A percentile compares a stretch with the other conserved stretches of the same genome.
These are phyloP conservation scores for Alcedo atthis DNA, from an alignment of 2,797 vertebrate species.

Conservation along the genomic window DNA sequence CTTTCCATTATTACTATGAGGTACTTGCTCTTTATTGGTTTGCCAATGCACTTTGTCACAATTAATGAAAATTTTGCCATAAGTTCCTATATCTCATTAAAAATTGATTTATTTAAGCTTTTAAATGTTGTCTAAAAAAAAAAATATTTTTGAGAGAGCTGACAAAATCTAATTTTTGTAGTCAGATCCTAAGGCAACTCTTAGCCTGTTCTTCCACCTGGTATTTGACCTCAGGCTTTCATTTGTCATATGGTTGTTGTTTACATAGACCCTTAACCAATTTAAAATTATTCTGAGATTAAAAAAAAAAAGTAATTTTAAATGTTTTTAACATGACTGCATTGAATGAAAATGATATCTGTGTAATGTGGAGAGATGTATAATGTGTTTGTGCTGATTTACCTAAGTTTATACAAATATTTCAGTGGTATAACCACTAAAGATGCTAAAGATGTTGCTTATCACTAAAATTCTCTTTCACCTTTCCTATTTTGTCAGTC, in stretches of 20 bases:
- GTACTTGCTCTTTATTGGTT: conserved; percentile 68
- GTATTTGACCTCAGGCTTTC: background rate
- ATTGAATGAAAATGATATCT: background rate
- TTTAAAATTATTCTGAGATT: background rate
- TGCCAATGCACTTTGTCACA: background rate
- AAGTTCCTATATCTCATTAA: background rate
- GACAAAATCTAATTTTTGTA: background rate
- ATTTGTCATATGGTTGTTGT: background rate
- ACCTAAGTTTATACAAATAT: too few relatives aligned
- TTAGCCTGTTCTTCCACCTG: background rate
- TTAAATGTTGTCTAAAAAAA: background rate
- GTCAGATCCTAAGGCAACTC: background rate
- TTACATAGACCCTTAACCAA: background rate
- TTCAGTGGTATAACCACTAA: background rate
- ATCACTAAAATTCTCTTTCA: conserved; percentile 59
- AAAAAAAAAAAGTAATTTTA: background rate
- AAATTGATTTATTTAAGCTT: background rate
- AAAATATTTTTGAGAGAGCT: background rate
- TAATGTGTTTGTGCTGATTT: too few relatives aligned
- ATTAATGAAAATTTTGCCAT: background rate
- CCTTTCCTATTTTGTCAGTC: conserved; percentile 82
- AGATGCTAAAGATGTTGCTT: conserved; percentile 40
- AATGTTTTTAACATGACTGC: background rate
- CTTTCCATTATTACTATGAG: conserved; percentile 96
- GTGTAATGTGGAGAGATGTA: background rate